Conservation (phyloP, 1,140 invertebrate genomes). For the Drosophila athabasca region DNA sequence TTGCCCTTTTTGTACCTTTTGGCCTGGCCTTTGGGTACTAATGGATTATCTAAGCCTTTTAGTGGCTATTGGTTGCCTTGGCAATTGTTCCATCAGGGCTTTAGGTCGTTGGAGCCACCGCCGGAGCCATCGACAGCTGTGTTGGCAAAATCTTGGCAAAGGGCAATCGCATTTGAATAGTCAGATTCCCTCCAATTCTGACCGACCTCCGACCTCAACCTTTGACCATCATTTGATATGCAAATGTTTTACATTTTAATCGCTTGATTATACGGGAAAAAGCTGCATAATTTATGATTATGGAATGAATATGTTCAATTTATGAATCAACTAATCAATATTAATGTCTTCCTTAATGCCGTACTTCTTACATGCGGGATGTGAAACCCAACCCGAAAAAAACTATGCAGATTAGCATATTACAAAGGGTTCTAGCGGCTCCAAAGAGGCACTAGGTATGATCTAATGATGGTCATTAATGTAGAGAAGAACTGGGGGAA, state of each 20-base stretch:
- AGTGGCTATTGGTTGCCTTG: conserved; percentile 74
- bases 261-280: conserved; percentile 46
- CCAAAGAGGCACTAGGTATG: conserved; percentile 13
- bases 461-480: conserved; percentile 19
- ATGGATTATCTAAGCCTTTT: conserved; percentile 82
- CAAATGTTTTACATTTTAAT: conserved; percentile 58
- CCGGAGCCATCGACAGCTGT: conserved; percentile 49
- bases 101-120: conserved; percentile 19
- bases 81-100: conserved; percentile 43
- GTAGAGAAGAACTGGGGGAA: too few relatives aligned
- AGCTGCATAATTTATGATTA: conserved; percentile 41
- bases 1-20: conserved; percentile 53
- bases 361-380: conserved; percentile 6
- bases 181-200: background rate
- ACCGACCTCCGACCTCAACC: background rate
- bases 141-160: conserved; percentile 56
- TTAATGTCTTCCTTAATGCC: conserved; percentile 55
- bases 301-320: conserved; percentile 35
- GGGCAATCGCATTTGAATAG: conserved; percentile 24
- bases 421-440: conserved; percentile 14
- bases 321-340: conserved; percentile 58
- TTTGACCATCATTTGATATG: conserved; percentile 46
- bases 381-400: background rate
- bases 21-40: conserved; percentile 62
- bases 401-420: conserved; percentile 28